These are phyloP conservation scores for Pica pica DNA, from an alignment of 2,113 vertebrate genomes.

Conservation along the genomic window DNA sequence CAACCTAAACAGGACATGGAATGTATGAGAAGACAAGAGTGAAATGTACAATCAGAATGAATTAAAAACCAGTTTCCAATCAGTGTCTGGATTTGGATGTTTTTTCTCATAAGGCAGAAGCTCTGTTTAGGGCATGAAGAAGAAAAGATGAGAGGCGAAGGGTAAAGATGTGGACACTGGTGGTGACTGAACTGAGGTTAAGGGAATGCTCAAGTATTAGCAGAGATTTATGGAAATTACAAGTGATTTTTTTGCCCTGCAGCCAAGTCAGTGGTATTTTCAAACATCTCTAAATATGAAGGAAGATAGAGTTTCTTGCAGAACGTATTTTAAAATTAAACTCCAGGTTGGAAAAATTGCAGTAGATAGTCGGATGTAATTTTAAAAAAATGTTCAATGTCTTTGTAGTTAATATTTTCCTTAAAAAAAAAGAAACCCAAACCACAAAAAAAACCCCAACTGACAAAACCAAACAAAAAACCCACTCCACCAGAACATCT, in stretches of 20 bases:
- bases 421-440: not conserved
- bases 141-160: not conserved
- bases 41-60: not conserved
- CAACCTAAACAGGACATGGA: not conserved
- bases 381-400: not conserved
- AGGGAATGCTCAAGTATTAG: not conserved
- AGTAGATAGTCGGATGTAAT: not conserved
- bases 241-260: not conserved
- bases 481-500: not conserved
- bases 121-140: not conserved
- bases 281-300: not conserved
- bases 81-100: not conserved
- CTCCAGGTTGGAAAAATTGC: not conserved
- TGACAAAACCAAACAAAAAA: not conserved
- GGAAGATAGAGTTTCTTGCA: not conserved
- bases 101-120: not conserved
- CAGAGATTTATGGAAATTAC: not conserved
- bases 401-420: not conserved
- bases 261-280: not conserved
- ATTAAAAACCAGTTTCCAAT: not conserved
- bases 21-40: not conserved
- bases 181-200: not conserved
- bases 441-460: rapidly evolving
- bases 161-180: not conserved
- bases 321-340: not conserved